Conservation (phyloP, 2,888 invertebrate species). For the Anthoptus insignis region DNA sequence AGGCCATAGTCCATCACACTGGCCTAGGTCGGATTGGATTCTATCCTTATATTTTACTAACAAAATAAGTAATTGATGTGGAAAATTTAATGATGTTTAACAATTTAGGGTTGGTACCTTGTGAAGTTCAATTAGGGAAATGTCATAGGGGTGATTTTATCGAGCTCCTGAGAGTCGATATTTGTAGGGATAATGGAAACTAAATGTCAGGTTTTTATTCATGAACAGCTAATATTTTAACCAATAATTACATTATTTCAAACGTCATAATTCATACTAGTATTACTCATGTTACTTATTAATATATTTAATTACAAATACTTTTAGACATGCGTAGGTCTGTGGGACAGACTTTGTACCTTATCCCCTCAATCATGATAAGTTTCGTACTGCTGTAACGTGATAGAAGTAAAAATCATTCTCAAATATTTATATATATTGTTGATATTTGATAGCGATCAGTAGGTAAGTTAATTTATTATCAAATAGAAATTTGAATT, state of each 20-base stretch:
- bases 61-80: no score
- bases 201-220: conserved; percentile 9
- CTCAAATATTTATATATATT: conserved; percentile 28
- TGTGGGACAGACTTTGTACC: no score
- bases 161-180: not conserved
- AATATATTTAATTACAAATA: no score
- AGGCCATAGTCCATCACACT: no score
- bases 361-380: conserved; percentile 30
- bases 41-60: no score
- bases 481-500: no score
- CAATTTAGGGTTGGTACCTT: conserved; percentile 25
- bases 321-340: no score
- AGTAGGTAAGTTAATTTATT: conserved; percentile 18
- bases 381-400: conserved; percentile 40
- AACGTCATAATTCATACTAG: no score
- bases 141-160: conserved; percentile 15
- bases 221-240: not conserved
- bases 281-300: no score
- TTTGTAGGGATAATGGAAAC: conserved; percentile 5
- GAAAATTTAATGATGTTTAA: conserved; percentile 13
- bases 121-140: conserved; percentile 23
- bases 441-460: conserved; percentile 26
- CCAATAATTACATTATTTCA: no score
- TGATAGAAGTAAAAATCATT: conserved; percentile 41
- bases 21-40: no score